phyloP scores from a whole-genome alignment of 2,888 invertebrate species.

The Heliconius aoede region DNA sequence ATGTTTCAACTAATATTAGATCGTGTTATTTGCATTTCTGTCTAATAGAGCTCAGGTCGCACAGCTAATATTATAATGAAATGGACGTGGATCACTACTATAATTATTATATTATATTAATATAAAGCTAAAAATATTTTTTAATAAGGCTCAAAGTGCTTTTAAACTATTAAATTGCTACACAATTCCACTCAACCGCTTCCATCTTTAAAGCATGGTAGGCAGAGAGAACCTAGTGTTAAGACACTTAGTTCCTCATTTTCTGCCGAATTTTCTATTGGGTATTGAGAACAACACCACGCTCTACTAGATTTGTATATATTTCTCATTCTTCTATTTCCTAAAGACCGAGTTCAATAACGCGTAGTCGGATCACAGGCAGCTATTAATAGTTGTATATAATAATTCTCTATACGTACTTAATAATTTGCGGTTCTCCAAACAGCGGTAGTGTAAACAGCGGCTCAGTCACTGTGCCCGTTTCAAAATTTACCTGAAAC shows the following conservation, averaged over 20 bases:
- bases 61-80: neutral
- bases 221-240: neutral
- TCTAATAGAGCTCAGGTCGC: conserved; percentile 3
- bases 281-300: neutral
- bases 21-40: conserved; percentile 21
- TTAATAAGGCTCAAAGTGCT: neutral
- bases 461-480: conserved; percentile 42
- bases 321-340: neutral
- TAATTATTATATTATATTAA: neutral
- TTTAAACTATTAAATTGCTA: neutral
- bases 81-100: conserved; percentile 12
- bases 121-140: neutral
- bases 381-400: neutral
- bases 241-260: neutral
- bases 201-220: neutral
- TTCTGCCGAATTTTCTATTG: neutral
- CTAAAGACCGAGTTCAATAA: neutral
- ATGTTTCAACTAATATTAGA: conserved; percentile 18
- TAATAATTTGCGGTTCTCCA: conserved; percentile 28
- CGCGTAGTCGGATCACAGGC: neutral
- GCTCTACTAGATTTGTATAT: too few relatives aligned
- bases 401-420: conserved; percentile 27
- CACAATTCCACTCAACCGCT: neutral
- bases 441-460: conserved; percentile 37
- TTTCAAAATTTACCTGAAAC: conserved; percentile 48